Base-by-base conservation (phyloP, 2,113 vertebrate genomes). In the Corythornis madagascariensis region DNA sequence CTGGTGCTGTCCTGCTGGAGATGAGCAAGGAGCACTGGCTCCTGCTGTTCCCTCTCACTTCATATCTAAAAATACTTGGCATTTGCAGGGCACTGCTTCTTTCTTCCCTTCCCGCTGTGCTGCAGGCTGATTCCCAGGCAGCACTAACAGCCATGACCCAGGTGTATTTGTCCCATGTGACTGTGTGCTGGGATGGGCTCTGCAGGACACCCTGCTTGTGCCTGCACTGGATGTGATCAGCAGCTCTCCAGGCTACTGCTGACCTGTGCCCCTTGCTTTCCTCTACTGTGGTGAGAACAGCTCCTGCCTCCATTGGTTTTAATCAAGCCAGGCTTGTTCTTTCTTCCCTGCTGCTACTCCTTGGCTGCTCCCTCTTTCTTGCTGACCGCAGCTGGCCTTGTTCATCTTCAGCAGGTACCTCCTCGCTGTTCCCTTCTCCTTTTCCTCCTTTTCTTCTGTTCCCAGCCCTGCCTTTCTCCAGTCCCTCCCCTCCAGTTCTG, bases 351-450 rank as follows among this genome's bases (percentile, higher is more conserved):
- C 6, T 7, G 4, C 52, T 56, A 25, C 7, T 78, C 14, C 71
- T 64, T 72, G 57, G 17, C 28, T 42, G 63, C 4, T 69, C 9
- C 11, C 16, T 79, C 71, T 75, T 57, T 64, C 38, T 59, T 77
- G 15, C 26, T 82, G 63, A 85, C 25, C 52, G 14, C 5, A 25
- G 31, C 18, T 43, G 24, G 40, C 38, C 10, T 2, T 79, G 15
- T 38, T 88, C 28, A 18, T 45, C 56, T 72, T 83, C 77, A 92
- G 50, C 35, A 83, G 15, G 17, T 65, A 31, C 45, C 10, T 70
- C 17, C 25, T 64, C 0, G 0, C n/a, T 77, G 19, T 15, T 8
- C 5, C 22, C 12, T 84, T 83, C 42, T 45, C 11, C 12, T 63
- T 61, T 56, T 72, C 53, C 42, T 45, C 11, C 12, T 63, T 61